Evolutionary conservation across 2,888 invertebrate species (phyloP).

Genomic region (Lasioglossum malachurum): DNA sequence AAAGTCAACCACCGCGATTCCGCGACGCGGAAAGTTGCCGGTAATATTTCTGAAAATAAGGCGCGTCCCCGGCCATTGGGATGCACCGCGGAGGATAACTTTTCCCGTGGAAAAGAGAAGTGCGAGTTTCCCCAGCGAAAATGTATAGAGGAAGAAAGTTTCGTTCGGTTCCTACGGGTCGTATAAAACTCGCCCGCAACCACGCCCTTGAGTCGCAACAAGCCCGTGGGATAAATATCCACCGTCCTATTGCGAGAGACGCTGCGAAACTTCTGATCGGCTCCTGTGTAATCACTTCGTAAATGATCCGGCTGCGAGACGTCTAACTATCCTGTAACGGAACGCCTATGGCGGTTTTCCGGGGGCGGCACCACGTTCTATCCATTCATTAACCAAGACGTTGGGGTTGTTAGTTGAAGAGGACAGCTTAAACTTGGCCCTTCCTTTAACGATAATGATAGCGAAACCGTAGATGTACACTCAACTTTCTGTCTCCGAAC

Average conservation of each 20-base stretch:
- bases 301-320: slow-evolving; percentile 35
- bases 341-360: slow-evolving; percentile 19
- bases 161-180: slow-evolving; percentile 68
- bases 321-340: slow-evolving; percentile 1
- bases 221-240: slow-evolving; percentile 67
- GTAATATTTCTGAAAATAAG: slow-evolving; percentile 58
- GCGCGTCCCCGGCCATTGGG: slow-evolving; percentile 51
- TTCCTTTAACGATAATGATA: neutral
- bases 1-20: neutral
- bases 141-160: slow-evolving; percentile 73
- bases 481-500: neutral
- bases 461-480: neutral
- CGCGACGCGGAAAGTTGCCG: slow-evolving; percentile 21
- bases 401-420: neutral
- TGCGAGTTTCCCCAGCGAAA: slow-evolving; percentile 65
- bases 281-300: slow-evolving; percentile 57
- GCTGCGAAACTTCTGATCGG: slow-evolving; percentile 57
- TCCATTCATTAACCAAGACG: neutral
- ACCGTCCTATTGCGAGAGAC: slow-evolving; percentile 25
- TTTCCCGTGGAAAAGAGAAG: slow-evolving; percentile 47
- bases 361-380: neutral
- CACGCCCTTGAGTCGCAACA: slow-evolving; percentile 68
- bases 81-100: slow-evolving; percentile 62
- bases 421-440: slow-evolving; percentile 9
- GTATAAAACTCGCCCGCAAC: slow-evolving; percentile 72